phyloP scores from a whole-genome alignment of 2,113 vertebrate species.

The Tupaia tana region DNA sequence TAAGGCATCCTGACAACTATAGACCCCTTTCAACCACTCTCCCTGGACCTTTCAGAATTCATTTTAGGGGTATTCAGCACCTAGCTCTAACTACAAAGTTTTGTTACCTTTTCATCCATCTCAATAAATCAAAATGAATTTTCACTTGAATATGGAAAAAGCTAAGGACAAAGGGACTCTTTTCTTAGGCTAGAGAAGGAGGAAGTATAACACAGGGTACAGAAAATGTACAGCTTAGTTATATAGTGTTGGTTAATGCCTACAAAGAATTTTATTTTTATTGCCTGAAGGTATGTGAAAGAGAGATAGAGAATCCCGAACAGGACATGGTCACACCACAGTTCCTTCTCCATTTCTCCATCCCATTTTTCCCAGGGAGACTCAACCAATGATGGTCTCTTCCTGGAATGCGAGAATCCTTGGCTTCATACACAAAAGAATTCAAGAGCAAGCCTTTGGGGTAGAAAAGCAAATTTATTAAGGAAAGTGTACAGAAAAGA shows the following conservation, averaged over 20 bases:
- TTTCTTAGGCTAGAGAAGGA: background rate
- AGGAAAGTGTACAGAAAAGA: too few species aligned
- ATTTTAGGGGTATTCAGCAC: conserved; percentile 12
- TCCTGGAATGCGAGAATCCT: too few species aligned
- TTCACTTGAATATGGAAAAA: conserved; percentile 37
- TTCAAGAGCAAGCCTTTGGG: too few species aligned
- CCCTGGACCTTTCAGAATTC: background rate
- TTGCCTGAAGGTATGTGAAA: too few species aligned
- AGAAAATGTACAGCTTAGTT: conserved; percentile 29
- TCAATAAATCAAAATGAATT: conserved; percentile 38
- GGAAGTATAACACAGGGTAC: background rate
- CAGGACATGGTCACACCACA: too few species aligned
- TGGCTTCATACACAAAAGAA: too few species aligned
- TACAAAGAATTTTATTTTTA: background rate
- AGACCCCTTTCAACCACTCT: background rate
- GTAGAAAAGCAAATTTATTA: too few species aligned
- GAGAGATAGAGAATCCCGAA: too few species aligned
- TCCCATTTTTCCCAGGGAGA: too few species aligned
- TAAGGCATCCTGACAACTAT: background rate
- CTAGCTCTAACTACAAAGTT: conserved; percentile 34
- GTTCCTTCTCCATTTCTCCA: too few species aligned
- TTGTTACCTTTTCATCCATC: conserved; percentile 41
- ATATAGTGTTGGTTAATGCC: background rate
- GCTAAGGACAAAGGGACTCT: conserved; percentile 8
- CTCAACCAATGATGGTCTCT: too few species aligned